These are phyloP conservation scores for Drosophila anceps DNA, from an alignment of 2,888 invertebrate species.

Conservation along the genomic window DNA sequence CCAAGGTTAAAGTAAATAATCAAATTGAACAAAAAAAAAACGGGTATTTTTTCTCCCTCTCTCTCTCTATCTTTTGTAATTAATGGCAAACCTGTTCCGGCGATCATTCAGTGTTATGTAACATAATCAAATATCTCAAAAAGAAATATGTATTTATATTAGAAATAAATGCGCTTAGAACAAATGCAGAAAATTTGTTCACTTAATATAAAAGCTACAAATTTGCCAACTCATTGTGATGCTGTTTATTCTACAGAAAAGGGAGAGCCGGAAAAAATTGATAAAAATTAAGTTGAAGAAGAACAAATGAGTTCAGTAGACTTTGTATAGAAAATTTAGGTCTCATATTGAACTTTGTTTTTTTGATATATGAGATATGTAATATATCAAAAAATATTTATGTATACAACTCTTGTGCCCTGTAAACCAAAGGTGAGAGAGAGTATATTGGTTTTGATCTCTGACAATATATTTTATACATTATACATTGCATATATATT, in stretches of 20 bases:
- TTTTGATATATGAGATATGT: constrained; percentile 6
- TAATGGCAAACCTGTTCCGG: constrained; percentile 63
- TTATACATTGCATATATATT: too few species aligned
- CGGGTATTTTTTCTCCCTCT: constrained; percentile 52
- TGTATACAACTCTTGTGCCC: not conserved
- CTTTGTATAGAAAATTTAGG: constrained; percentile 20
- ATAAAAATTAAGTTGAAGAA: constrained; percentile 25
- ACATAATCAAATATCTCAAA: constrained; percentile 26
- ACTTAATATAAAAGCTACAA: not conserved
- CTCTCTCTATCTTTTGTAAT: constrained; percentile 48
- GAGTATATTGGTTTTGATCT: not conserved
- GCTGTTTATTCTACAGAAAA: constrained; percentile 10
- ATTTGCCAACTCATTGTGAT: constrained; percentile 51
- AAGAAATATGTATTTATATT: not conserved
- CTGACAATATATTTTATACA: too few species aligned
- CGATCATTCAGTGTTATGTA: constrained; percentile 45
- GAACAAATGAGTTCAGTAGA: constrained; percentile 43
- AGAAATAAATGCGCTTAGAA: constrained; percentile 15
- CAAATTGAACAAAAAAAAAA: constrained; percentile 36
- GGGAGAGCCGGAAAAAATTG: constrained; percentile 7
- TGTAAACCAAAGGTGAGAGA: not conserved
- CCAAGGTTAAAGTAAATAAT: constrained; percentile 44
- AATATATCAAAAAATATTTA: not conserved
- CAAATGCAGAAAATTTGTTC: constrained; percentile 3
- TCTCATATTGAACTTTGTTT: constrained; percentile 13